A percentile compares a stretch with the other conserved stretches of the same genome.
Conservation (phyloP, 1,140 invertebrate genomes). For the Cotesia chilonis region DNA sequence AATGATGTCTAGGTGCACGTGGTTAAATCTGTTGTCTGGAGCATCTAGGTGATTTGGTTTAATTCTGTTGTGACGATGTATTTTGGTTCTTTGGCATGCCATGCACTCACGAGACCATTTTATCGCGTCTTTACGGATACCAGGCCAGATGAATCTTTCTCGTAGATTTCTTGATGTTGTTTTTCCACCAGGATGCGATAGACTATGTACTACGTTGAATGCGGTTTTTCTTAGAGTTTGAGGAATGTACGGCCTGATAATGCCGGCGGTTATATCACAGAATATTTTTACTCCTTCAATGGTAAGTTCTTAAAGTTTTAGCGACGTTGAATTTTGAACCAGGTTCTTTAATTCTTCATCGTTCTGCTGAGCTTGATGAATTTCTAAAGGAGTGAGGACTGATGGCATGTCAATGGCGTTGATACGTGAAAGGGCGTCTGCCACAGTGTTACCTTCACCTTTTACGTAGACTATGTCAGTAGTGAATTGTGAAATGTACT, state of each 20-base stretch:
- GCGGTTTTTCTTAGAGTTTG: conserved; percentile 29
- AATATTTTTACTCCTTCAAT: conserved; percentile 32
- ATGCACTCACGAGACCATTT: conserved; percentile 43
- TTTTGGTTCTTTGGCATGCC: conserved; percentile 43
- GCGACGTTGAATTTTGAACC: conserved; percentile 19
- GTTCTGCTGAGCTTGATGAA: conserved; percentile 40
- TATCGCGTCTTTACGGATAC: conserved; percentile 38
- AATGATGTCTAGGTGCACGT: conserved; percentile 54
- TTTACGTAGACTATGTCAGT: conserved; percentile 45
- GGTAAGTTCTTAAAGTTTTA: conserved; percentile 25
- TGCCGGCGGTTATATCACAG: conserved; percentile 33
- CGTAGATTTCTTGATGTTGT: conserved; percentile 40
- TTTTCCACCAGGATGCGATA: conserved; percentile 44
- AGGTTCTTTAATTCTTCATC: conserved; percentile 42
- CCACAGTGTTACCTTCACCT: conserved; percentile 47
- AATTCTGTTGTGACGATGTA: conserved; percentile 38
- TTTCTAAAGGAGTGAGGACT: conserved; percentile 25
- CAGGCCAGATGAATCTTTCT: conserved; percentile 47
- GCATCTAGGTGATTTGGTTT: conserved; percentile 29
- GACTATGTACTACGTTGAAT: conserved; percentile 37
- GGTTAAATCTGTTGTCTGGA: conserved; percentile 41
- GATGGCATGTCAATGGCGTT: conserved; percentile 35
- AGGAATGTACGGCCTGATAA: conserved; percentile 45
- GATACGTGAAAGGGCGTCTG: conserved; percentile 46
- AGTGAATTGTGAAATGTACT: conserved; percentile 47